Evolutionary conservation across 2,113 vertebrate genomes (phyloP).

Genomic region (Nothocercus nigrocapillus): DNA sequence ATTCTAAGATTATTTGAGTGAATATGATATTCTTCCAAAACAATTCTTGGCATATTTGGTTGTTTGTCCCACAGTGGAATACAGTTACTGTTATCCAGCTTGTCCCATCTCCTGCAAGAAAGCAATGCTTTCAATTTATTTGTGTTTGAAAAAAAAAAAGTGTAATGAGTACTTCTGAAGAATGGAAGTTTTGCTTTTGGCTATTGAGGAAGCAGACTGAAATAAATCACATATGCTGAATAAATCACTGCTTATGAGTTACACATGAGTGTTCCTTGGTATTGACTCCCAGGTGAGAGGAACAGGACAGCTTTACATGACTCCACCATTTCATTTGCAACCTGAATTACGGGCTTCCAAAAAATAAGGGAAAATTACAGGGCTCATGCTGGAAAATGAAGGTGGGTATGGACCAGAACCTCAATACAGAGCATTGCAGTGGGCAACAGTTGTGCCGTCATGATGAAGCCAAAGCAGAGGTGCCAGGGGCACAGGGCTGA

Average conservation of each 20-base stretch:
- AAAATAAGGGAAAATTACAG: not conserved
- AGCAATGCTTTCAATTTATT: not conserved
- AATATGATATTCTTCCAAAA: not conserved
- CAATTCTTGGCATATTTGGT: not conserved
- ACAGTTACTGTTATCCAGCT: rapidly evolving
- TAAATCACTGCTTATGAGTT: conserved; percentile 31
- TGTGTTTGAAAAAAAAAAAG: not conserved
- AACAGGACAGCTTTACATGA: not conserved
- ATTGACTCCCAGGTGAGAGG: not conserved
- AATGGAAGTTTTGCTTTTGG: conserved; percentile 12
- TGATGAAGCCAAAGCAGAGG: not conserved
- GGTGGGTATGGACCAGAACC: not conserved
- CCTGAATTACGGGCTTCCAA: not conserved
- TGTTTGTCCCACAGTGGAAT: not conserved
- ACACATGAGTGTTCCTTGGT: not conserved
- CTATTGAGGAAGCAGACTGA: not conserved
- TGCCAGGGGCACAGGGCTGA: rapidly evolving
- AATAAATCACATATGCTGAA: conserved; percentile 32
- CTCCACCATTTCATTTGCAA: not conserved
- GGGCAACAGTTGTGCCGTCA: not conserved
- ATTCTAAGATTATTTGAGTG: not conserved
- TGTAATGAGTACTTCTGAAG: not conserved
- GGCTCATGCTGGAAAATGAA: not conserved
- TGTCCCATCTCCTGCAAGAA: not conserved
- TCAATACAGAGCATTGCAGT: not conserved